phyloP scores from a whole-genome alignment of 1,140 invertebrate species.

The Temnothorax nylanderi region DNA sequence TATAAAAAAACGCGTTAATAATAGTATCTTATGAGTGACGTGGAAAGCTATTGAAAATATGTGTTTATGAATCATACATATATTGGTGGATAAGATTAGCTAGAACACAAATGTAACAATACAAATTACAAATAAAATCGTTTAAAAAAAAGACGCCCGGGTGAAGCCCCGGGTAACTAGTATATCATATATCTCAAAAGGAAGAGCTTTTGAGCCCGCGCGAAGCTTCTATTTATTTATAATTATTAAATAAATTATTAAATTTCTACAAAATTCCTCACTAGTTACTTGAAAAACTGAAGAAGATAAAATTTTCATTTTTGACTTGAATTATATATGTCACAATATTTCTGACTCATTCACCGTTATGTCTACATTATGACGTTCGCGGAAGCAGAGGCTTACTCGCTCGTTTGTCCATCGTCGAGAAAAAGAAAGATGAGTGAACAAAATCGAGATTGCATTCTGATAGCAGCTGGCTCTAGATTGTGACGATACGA shows the following conservation, averaged over 20 bases:
- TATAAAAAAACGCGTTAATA: too few species aligned
- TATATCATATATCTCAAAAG: too few species aligned
- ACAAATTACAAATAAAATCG: too few species aligned
- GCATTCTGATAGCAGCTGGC: slow-evolving; percentile 43
- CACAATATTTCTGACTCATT: neutral
- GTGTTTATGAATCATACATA: too few species aligned
- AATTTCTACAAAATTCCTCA: neutral
- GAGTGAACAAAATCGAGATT: slow-evolving; percentile 42
- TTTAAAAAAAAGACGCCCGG: too few species aligned
- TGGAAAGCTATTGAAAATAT: too few species aligned
- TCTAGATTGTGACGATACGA: slow-evolving; percentile 31
- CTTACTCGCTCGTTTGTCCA: neutral
- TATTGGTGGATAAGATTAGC: too few species aligned
- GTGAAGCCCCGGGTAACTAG: too few species aligned
- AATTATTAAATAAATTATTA: neutral
- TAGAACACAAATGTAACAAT: too few species aligned
- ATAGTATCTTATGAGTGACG: too few species aligned
- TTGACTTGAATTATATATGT: neutral
- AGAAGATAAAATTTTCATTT: neutral
- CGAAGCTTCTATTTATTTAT: neutral
- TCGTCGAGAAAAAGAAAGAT: slow-evolving; percentile 55
- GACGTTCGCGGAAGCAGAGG: slow-evolving; percentile 33
- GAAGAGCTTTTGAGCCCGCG: too few species aligned
- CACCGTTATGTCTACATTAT: neutral
- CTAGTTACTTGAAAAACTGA: neutral